Evolutionary conservation across 2,797 vertebrate genomes (phyloP).

Genomic region (Rousettus madagascariensis): DNA sequence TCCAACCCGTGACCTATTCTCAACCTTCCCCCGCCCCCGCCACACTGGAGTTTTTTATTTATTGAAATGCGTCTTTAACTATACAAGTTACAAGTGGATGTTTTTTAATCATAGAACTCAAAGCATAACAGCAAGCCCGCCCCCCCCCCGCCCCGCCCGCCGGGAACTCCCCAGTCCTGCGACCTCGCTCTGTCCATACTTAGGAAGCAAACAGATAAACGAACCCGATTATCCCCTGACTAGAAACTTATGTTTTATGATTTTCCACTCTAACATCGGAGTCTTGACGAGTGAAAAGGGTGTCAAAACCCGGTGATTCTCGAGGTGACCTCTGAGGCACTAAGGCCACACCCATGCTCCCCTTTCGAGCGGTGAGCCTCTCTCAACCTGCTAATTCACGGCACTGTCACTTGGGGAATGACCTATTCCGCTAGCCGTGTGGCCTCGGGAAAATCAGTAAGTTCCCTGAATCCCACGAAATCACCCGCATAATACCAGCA

Average conservation of each 20-base stretch:
- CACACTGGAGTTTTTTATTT: neutral
- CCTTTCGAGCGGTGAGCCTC: neutral
- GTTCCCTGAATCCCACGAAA: neutral
- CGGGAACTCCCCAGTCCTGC: neutral
- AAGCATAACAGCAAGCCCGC: neutral
- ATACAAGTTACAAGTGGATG: neutral
- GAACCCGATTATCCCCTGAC: neutral
- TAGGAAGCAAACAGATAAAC: neutral
- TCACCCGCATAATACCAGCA: neutral
- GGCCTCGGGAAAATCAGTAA: neutral
- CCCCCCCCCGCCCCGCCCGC: neutral
- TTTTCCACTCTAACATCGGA: neutral
- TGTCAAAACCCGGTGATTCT: neutral
- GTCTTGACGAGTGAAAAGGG: neutral
- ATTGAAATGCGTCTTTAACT: neutral
- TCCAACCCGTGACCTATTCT: constrained; percentile 30
- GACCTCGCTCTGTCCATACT: neutral
- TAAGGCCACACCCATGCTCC: neutral
- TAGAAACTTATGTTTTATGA: neutral
- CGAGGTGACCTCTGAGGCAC: neutral
- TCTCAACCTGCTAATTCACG: neutral
- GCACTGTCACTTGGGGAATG: neutral
- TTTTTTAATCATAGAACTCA: neutral
- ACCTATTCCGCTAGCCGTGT: neutral
- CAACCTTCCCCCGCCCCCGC: constrained; percentile 28